These are phyloP conservation scores for Tretioscincus oriximinensis DNA, from an alignment of 2,113 vertebrate species.

Conservation along the genomic window DNA sequence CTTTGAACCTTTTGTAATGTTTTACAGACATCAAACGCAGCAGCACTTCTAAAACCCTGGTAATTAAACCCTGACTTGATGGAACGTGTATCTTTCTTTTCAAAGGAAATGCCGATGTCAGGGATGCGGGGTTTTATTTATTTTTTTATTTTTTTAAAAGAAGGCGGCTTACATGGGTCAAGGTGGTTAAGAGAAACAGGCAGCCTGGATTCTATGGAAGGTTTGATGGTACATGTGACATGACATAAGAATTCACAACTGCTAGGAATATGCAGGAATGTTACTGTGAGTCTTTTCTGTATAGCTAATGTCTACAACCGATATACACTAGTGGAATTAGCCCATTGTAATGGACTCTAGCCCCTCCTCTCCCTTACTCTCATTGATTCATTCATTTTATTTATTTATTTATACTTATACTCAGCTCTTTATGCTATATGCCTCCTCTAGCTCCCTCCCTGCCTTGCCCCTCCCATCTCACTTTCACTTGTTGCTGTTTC, in stretches of 20 bases:
- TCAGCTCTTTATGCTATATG: too few relatives aligned
- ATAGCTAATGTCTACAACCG: background rate
- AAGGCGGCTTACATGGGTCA: background rate
- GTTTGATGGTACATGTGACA: background rate
- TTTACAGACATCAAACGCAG: constrained; percentile 5
- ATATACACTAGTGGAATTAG: too few relatives aligned
- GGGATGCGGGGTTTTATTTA: background rate
- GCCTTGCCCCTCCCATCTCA: too few relatives aligned
- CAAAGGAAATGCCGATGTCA: background rate
- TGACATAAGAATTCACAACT: background rate
- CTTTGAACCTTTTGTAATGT: background rate
- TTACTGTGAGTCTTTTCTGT: background rate
- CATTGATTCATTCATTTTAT: too few relatives aligned
- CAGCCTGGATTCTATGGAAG: background rate
- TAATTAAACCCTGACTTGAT: constrained; percentile 1
- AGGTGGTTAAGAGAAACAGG: background rate
- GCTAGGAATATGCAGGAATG: background rate
- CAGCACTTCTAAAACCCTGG: constrained; percentile 2
- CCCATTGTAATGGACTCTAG: too few relatives aligned
- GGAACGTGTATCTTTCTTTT: background rate
- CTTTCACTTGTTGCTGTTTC: too few relatives aligned
- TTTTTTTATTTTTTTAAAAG: too few relatives aligned
- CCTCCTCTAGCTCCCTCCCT: too few relatives aligned
- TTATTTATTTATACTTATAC: too few relatives aligned
- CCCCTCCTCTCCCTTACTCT: too few relatives aligned